A percentile compares a stretch with the other conserved stretches of the same genome.
These are phyloP conservation scores for Calliphora vicina DNA, from an alignment of 1,140 invertebrate species.

Conservation along the genomic window DNA sequence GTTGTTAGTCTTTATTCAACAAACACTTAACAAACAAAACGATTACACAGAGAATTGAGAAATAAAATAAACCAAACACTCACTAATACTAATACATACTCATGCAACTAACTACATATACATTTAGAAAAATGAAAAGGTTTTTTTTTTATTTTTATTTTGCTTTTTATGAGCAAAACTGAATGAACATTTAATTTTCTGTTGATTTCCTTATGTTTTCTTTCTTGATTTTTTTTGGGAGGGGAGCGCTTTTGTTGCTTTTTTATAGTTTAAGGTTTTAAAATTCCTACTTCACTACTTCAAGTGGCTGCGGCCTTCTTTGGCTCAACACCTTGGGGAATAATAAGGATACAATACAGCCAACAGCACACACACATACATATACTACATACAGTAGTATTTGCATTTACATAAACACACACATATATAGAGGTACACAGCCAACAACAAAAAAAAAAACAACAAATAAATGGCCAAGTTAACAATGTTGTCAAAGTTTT, in stretches of 20 bases:
- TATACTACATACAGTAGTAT: too few species aligned
- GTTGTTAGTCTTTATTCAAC: not conserved
- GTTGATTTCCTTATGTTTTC: not conserved
- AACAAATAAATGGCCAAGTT: constrained; percentile 32
- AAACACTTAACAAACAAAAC: constrained; percentile 9
- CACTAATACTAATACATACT: not conserved
- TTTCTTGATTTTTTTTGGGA: not conserved
- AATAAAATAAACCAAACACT: not conserved
- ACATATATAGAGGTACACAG: too few species aligned
- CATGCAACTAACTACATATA: too few species aligned
- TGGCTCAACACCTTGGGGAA: constrained; percentile 36
- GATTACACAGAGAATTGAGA: not conserved
- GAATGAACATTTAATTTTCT: constrained; percentile 26
- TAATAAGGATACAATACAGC: constrained; percentile 20
- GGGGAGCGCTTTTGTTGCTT: constrained; percentile 2
- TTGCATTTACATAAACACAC: not conserved
- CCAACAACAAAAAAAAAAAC: not conserved
- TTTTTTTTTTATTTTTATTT: too few species aligned
- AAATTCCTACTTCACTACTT: not conserved
- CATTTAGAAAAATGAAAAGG: not conserved
- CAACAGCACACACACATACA: not conserved
- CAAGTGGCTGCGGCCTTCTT: constrained; percentile 16
- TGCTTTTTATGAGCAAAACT: too few species aligned
- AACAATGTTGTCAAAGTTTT: constrained; percentile 33
- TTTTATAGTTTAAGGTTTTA: not conserved